Evolutionary conservation across 2,113 vertebrate genomes (phyloP), one percentile per base, ranked within the genome.

Genomic region (Heterocephalus glaber): DNA sequence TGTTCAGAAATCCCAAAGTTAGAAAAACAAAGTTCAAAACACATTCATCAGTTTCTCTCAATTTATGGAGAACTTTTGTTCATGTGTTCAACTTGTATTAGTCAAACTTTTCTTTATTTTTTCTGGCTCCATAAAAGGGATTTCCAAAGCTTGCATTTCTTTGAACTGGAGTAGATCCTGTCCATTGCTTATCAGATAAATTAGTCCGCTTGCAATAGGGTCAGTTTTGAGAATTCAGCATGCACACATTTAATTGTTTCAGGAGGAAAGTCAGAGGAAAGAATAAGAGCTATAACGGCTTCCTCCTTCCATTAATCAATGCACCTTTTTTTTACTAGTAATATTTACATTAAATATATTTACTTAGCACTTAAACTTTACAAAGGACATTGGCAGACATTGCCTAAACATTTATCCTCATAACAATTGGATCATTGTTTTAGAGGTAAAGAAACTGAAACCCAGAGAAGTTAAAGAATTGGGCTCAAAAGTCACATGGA

Each of bases 301-400:
- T n/a, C 30, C 66, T 87, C 35, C 54, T 56, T 12, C 44, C 20
- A 7, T 58, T 58, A 56, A 60, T 60, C n/a, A 76, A 49, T 10
- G 72, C 54, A 35, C 8, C 49, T 66, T 81, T 87, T 63, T 61
- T 35, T 19, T 54, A 22, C 80, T 28, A n/a, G 26, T 9, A 90
- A 83, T 60, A 80, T 85, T 68, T 92, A 81, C 68, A 87, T 58
- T 44, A 33, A 30, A 76, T 38, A 38, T 47, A 68, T 82, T 81
- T 92, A 41, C 68, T 94, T 26, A 54, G 10, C 41, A 61, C 68
- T 83, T 60, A 70, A 33, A 63, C 38, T 60, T 94, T 82, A 47
- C 49, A 81, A 47, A 56, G 49, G 41, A 86, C 56, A 91, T 97
- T 85, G 85, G 33, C 52, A 95, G 60, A 58, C 20, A 60, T 47